Evolutionary conservation across 2,113 vertebrate genomes (phyloP).

Genomic region (Myotis davidii): DNA sequence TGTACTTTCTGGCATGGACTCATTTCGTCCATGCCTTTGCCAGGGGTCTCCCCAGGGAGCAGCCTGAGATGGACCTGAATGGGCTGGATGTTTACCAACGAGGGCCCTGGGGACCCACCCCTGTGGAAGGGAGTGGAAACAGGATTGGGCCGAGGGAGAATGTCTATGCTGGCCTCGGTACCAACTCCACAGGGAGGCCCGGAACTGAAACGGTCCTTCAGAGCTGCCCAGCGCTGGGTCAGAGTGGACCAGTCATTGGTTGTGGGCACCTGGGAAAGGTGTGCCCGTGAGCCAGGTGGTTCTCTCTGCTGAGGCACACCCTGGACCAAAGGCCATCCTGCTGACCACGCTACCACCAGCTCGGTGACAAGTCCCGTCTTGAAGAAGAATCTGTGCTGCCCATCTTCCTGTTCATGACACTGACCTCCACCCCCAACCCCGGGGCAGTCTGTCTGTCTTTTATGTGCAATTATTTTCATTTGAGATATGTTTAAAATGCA

Average conservation of each 20-base stretch:
- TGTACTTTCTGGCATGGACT: neutral
- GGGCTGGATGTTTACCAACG: no score
- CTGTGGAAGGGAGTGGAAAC: neutral
- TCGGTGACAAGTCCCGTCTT: neutral
- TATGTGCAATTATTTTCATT: slow-evolving; percentile 1
- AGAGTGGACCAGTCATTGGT: neutral
- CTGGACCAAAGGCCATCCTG: neutral
- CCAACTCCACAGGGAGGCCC: neutral
- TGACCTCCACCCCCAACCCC: neutral
- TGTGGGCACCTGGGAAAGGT: neutral
- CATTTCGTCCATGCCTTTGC: neutral
- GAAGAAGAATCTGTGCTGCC: neutral
- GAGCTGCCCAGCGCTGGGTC: neutral
- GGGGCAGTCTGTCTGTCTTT: neutral
- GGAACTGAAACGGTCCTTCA: neutral
- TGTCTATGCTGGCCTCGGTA: neutral
- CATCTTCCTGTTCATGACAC: neutral
- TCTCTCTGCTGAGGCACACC: neutral
- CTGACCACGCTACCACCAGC: neutral
- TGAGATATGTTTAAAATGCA: neutral
- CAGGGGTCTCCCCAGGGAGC: neutral
- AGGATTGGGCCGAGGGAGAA: neutral
- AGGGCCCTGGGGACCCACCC: neutral
- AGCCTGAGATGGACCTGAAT: neutral
- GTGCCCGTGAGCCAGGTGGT: no score